Evolutionary conservation across 2,888 invertebrate genomes (phyloP).

Genomic region (Psococerastis gibbosa): DNA sequence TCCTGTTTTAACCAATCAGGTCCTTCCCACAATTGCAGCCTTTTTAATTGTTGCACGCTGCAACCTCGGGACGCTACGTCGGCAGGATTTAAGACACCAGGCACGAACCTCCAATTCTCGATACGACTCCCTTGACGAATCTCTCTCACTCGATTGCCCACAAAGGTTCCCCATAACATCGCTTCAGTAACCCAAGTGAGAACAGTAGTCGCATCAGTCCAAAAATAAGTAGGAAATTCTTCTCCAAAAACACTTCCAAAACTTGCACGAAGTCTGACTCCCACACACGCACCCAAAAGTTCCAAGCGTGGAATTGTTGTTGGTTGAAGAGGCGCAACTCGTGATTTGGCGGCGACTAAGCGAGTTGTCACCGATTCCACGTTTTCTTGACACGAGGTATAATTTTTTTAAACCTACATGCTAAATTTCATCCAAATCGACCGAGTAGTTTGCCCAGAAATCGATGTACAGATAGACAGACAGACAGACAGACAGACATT

Average conservation of each 20-base stretch:
- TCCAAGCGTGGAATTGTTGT: not conserved
- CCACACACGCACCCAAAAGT: not conserved
- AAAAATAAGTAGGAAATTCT: not conserved
- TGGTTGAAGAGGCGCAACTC: not conserved
- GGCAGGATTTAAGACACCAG: conserved; percentile 2
- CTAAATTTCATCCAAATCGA: too few species aligned
- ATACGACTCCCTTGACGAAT: too few species aligned
- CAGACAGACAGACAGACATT: too few species aligned
- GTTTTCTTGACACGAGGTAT: too few species aligned
- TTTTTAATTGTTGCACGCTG: not conserved
- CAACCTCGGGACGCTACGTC: not conserved
- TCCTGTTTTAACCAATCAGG: not conserved
- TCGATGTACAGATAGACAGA: too few species aligned
- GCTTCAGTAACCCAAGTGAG: too few species aligned
- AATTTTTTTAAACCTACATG: too few species aligned
- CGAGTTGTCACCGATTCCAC: not conserved
- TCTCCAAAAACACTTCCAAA: too few species aligned
- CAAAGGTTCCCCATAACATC: too few species aligned
- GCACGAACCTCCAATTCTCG: not conserved
- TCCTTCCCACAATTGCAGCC: not conserved
- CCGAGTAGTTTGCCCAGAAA: too few species aligned
- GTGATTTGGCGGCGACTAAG: not conserved
- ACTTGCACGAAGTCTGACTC: not conserved
- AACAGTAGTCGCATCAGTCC: not conserved
- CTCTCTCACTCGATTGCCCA: too few species aligned